phyloP scores from a whole-genome alignment of 2,797 vertebrate genomes.

The Okamejei kenojei region DNA sequence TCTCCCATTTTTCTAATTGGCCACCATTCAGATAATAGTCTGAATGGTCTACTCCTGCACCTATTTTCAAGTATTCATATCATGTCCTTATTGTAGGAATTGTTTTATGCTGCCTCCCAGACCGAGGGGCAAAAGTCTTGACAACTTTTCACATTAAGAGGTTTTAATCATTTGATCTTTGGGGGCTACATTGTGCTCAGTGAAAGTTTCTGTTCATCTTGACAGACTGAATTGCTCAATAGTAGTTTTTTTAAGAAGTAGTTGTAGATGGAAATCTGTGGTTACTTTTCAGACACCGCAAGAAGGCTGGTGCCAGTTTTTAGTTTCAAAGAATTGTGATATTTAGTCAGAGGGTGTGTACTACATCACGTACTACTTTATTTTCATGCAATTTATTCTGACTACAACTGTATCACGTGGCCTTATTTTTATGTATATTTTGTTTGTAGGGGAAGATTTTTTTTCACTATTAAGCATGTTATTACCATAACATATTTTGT shows the following conservation, averaged over 20 bases:
- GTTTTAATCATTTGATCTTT: not conserved
- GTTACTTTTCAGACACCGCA: not conserved
- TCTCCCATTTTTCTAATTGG: no score
- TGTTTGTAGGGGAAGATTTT: not conserved
- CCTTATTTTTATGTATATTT: not conserved
- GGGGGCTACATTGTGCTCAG: not conserved
- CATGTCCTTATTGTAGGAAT: not conserved
- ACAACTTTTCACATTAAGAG: not conserved
- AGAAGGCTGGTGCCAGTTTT: not conserved
- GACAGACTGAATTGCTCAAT: not conserved
- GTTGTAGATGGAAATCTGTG: not conserved
- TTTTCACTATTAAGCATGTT: not conserved
- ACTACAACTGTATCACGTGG: not conserved
- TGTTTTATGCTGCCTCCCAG: not conserved
- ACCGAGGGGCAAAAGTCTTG: not conserved
- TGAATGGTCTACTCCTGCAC: no score
- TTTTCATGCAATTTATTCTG: not conserved
- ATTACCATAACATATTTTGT: not conserved
- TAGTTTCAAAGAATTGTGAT: not conserved
- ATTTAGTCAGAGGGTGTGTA: not conserved
- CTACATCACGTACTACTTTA: not conserved
- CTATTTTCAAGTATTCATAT: not conserved
- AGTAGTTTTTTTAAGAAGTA: not conserved
- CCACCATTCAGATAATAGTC: no score
- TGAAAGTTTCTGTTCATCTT: not conserved